These are phyloP conservation scores for Minunthozetes semirufus DNA, from an alignment of 2,888 invertebrate species.

Conservation along the genomic window DNA sequence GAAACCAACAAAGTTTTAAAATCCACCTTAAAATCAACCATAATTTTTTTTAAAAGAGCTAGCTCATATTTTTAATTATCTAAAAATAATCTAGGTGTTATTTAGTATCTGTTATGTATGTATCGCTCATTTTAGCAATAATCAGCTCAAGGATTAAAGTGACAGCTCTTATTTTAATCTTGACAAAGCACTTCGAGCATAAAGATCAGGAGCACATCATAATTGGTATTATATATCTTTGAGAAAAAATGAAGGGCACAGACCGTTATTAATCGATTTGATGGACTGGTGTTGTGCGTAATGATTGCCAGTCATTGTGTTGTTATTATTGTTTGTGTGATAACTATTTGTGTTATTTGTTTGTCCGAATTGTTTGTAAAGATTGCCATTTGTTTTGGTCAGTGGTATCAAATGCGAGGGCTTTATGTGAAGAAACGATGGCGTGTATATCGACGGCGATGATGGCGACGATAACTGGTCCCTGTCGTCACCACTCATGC, in stretches of 20 bases:
- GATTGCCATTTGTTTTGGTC: constrained; percentile 32
- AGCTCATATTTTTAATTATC: too few relatives aligned
- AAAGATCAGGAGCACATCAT: not conserved
- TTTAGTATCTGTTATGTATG: too few relatives aligned
- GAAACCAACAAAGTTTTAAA: too few relatives aligned
- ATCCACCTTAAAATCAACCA: too few relatives aligned
- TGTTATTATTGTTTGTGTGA: constrained; percentile 19
- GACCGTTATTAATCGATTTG: constrained; percentile 21
- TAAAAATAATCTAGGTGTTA: too few relatives aligned
- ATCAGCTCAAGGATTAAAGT: too few relatives aligned
- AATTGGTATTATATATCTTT: not conserved
- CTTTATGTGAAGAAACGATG: constrained; percentile 87
- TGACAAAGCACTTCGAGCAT: too few relatives aligned
- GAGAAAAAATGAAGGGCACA: not conserved
- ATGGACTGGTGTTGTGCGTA: constrained; percentile 13
- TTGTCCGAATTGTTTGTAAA: constrained; percentile 24
- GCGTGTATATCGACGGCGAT: constrained; percentile 70
- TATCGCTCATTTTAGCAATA: too few relatives aligned
- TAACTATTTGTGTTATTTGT: constrained; percentile 19
- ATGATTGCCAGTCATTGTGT: constrained; percentile 21
- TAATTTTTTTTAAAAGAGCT: too few relatives aligned
- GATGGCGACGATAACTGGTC: constrained; percentile 62
- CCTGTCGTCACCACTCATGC: constrained; percentile 51
- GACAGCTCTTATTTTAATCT: too few relatives aligned
- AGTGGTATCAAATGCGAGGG: constrained; percentile 51